These are phyloP conservation scores for Holotrichia oblita DNA, from an alignment of 1,140 invertebrate species.

Conservation along the genomic window DNA sequence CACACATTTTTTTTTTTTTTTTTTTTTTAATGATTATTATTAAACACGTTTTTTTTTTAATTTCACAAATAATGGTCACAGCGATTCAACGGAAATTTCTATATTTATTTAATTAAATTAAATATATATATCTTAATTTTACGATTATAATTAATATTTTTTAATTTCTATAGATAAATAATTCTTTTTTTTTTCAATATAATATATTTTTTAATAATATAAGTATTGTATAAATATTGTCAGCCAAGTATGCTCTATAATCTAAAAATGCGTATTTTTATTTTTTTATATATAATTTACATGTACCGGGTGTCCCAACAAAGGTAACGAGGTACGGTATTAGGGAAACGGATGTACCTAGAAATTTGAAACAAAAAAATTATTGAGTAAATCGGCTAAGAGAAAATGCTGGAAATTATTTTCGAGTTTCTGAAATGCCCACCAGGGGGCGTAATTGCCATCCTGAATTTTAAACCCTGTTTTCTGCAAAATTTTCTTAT, in stretches of 20 bases:
- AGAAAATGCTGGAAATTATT: no score
- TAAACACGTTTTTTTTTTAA: background rate
- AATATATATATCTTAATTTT: background rate
- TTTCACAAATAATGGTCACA: slow-evolving; percentile 6
- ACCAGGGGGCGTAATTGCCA: no score
- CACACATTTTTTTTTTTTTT: background rate
- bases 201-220: background rate
- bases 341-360: no score
- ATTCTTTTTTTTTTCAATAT: background rate
- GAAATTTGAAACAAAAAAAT: no score
- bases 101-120: background rate
- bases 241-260: slow-evolving; percentile 26
- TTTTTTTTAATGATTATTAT: background rate
- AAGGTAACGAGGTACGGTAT: no score
- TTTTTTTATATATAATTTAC: no score
- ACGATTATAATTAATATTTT: background rate
- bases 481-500: no score
- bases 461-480: no score
- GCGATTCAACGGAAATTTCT: background rate
- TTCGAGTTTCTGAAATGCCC: no score
- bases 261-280: background rate
- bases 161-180: slow-evolving; percentile 23
- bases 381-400: no score
- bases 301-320: no score
- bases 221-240: slow-evolving; percentile 34